These are phyloP conservation scores for Galerucella nymphaeae DNA, from an alignment of 2,888 invertebrate genomes.

Conservation along the genomic window DNA sequence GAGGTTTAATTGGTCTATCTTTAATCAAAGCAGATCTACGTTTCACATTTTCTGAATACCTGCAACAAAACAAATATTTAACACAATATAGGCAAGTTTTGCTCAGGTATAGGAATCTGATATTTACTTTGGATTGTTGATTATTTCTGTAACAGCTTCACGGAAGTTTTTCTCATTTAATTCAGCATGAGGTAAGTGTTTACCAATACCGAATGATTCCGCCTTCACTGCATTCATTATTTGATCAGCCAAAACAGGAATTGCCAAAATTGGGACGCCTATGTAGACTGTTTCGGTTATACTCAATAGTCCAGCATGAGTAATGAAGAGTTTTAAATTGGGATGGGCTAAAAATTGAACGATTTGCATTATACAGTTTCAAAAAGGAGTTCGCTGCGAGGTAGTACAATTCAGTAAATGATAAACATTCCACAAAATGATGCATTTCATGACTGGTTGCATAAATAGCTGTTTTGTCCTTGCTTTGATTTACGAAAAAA, in stretches of 20 bases:
- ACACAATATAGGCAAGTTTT: no score
- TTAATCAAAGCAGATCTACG: conserved; percentile 1
- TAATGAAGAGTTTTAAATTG: conserved; percentile 65
- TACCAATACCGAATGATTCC: conserved; percentile 62
- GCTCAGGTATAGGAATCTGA: background rate
- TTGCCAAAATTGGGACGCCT: conserved; percentile 66
- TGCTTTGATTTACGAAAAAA: no score
- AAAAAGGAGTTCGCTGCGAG: no score
- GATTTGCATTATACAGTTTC: no score
- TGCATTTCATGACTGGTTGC: no score
- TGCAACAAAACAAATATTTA: background rate
- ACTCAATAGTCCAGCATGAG: conserved; percentile 66
- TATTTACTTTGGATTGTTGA: conserved; percentile 56
- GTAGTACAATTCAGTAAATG: no score
- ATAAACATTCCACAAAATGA: no score
- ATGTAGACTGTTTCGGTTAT: conserved; percentile 66
- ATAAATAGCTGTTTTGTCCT: no score
- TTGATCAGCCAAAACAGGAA: conserved; percentile 69
- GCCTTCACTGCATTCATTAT: conserved; percentile 65
- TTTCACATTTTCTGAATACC: conserved; percentile 23
- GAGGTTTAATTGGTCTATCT: conserved; percentile 32
- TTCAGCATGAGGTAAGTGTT: conserved; percentile 60
- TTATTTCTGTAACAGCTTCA: conserved; percentile 51
- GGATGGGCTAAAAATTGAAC: conserved; percentile 60
- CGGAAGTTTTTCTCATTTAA: conserved; percentile 58